phyloP scores from a whole-genome alignment of 64 coral and sea anemone genomes.

The Actinia equina region DNA sequence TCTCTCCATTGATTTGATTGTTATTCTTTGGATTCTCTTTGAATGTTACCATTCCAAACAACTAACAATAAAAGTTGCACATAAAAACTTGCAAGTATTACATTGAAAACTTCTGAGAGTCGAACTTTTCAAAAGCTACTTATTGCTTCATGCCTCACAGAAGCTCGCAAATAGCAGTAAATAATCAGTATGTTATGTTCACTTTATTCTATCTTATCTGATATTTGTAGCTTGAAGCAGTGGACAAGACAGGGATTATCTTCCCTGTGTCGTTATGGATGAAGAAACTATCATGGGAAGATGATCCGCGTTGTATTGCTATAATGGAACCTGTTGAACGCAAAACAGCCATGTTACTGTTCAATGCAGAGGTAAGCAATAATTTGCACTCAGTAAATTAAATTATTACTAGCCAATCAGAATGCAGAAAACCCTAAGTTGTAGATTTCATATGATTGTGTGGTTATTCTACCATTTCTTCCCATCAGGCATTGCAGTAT shows the following conservation, averaged over 20 bases:
- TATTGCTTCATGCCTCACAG: too few relatives aligned
- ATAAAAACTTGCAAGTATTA: too few relatives aligned
- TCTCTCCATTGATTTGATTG: too few relatives aligned
- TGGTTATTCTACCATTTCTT: neutral
- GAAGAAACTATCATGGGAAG: conserved; percentile 95
- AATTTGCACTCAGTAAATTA: too few relatives aligned
- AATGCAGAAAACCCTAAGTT: too few relatives aligned
- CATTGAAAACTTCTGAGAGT: too few relatives aligned
- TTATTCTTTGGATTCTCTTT: too few relatives aligned
- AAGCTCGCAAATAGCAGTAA: too few relatives aligned
- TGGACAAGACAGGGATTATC: conserved; percentile 81
- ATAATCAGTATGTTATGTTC: neutral
- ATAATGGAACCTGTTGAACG: conserved; percentile 95
- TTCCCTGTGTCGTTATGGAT: conserved; percentile 98
- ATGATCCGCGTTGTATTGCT: conserved; percentile 89
- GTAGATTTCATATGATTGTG: too few relatives aligned
- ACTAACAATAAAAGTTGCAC: too few relatives aligned
- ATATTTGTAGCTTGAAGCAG: conserved; percentile 66
- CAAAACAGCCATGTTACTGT: conserved; percentile 67
- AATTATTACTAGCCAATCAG: neutral
- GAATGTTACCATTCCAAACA: too few relatives aligned
- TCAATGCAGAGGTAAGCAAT: conserved; percentile 68
- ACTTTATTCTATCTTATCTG: neutral
- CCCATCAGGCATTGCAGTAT: neutral
- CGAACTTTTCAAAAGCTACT: too few relatives aligned